Evolutionary conservation across 2,888 invertebrate genomes (phyloP), one percentile per base, ranked within the genome.

Genomic region (Eledone cirrhosa): DNA sequence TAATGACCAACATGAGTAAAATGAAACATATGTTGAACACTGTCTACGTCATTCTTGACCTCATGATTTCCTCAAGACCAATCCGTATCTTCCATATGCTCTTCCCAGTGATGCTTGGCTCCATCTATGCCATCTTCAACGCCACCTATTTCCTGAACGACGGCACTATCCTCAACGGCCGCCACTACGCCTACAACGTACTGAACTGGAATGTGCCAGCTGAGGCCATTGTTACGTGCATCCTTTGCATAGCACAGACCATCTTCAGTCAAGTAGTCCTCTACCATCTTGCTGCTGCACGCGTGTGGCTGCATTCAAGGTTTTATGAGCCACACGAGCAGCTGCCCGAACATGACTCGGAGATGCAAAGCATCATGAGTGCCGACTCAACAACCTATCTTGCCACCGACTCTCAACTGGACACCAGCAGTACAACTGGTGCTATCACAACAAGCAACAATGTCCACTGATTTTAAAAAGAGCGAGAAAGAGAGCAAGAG

Each of bases 61-160:
- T 89, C 29, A 80, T 88, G 77, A 81, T 88, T 27, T 83, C 83
- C 63, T 87, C 86, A 67, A 82, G 86, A 24, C 89, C 89, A n/a
- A 81, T 89, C 59, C 86, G 89, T 8, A 78, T 89, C 24, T 83
- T 88, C 77, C 89, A 89, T 81, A 82, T 89, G 83, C 83, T 89
- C 78, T 88, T 85, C 82, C 83, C 88, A 24, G 81, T 88, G 59
- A 83, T 83, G 27, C 81, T 88, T 33, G 89, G 88, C 14, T 87
- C 87, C 48, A 76, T 86, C 47, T 89, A 89, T 81, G 84, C 87
- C 22, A 79, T 88, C 48, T 89, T 88, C 84, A 89, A 89, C 83
- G 88, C 87, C 77, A 63, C 87, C 77, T 89, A 88, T 82, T 89
- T 88, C 84, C 85, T 87, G 76, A 87, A 87, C 80, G 85, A 88